A percentile compares a stretch with the other conserved stretches of the same genome.
These are phyloP conservation scores for Zhengitettix transpicula DNA, from an alignment of 2,888 invertebrate species.

Conservation along the genomic window DNA sequence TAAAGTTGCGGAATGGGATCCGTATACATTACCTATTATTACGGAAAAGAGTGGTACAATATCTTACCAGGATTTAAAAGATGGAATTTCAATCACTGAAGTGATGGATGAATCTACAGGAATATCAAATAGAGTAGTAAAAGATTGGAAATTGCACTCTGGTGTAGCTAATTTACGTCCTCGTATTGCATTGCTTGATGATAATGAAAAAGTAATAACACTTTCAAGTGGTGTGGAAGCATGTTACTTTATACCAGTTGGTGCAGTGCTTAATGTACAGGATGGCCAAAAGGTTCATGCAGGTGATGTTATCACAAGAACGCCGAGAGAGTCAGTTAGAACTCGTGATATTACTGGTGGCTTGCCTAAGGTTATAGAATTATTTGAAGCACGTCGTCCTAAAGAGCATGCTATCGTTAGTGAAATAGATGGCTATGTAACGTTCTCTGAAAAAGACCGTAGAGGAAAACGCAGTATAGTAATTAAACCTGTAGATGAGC, in stretches of 20 bases:
- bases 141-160: background rate
- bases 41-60: conserved; percentile 1
- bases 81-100: conserved; percentile 1
- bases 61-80: background rate
- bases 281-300: background rate
- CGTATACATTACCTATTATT: background rate
- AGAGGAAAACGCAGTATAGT: background rate
- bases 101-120: background rate
- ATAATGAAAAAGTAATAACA: too few species aligned
- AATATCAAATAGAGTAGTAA: background rate
- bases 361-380: background rate
- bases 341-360: background rate
- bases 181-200: background rate
- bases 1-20: background rate
- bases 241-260: background rate
- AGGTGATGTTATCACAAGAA: background rate
- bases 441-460: background rate
- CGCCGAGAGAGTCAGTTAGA: background rate
- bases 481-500: background rate
- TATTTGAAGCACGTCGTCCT: background rate
- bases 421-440: background rate
- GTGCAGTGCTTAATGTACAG: background rate
- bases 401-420: background rate
- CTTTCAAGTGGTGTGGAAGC: conserved; percentile 1
- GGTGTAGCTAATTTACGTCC: background rate